Conservation (phyloP, 2,113 vertebrate species). For the Pandion haliaetus region DNA sequence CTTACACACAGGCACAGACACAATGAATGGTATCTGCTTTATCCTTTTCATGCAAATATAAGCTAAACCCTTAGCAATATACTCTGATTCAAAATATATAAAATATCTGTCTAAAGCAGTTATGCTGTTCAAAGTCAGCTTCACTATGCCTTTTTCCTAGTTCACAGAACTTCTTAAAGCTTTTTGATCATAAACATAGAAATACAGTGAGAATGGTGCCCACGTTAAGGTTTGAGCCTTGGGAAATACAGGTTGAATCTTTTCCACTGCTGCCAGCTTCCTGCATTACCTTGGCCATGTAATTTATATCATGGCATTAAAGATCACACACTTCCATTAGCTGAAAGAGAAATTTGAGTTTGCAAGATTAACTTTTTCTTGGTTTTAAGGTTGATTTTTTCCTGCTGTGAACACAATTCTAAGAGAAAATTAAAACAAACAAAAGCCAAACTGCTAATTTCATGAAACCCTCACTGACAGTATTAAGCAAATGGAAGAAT, state of each 20-base stretch:
- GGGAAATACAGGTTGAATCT: background rate
- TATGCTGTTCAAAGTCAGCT: background rate
- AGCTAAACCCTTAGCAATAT: background rate
- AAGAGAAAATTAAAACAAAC: background rate
- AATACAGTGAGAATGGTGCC: background rate
- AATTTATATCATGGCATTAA: background rate
- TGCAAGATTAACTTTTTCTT: background rate
- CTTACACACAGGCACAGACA: background rate
- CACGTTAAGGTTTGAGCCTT: background rate
- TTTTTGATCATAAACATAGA: background rate
- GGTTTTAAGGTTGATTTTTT: background rate
- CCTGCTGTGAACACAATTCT: background rate
- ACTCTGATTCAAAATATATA: background rate
- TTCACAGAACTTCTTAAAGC: background rate
- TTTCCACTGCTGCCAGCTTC: background rate
- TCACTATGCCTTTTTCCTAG: background rate
- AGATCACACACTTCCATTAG: background rate
- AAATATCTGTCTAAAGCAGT: background rate
- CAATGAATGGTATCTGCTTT: background rate
- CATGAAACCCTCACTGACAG: background rate
- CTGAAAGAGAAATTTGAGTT: background rate
- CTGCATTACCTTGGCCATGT: background rate
- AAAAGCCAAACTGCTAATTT: background rate
- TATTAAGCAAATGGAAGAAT: background rate
- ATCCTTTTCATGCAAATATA: background rate